Base-by-base conservation (phyloP, 1,140 invertebrate species). In the Pogonomyrmex californicus region DNA sequence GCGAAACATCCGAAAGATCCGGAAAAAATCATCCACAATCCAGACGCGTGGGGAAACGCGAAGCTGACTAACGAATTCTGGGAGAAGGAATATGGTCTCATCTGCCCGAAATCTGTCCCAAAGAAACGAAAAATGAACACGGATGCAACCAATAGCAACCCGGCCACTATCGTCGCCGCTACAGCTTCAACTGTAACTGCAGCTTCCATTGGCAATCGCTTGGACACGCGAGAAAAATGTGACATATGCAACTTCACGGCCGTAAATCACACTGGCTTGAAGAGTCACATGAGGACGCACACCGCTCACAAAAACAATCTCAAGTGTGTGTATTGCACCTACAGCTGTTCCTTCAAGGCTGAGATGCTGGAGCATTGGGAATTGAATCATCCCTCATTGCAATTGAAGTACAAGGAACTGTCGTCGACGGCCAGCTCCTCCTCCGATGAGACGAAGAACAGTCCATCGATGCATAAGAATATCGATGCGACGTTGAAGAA, bases 21-120 rank as follows among this genome's bases (percentile, higher is more conserved):
- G 0, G 94, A 93, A 23, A 92, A 88, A 10, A 78, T 94, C 0
- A 70, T 93, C 30, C 47, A 75, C 0, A 95, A 95, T 92, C 88
- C 92, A 4, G 63, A 77, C 0, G 86, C 76, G 0, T 75, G 78
- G 10, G 86, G 71, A 0, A 71, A 41, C 4, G 68, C 83, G 0
- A 92, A 94, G 38, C 75, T 95, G 12, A 93, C 85, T 0, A 89
- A 94, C 23, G 93, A 94, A 23, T 95, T 95, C 76, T 95, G 95
- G 95, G 87, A 89, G 14, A 92, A 92, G 0, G 95, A 95, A 23
- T 95, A 95, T 33, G 94, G 94, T 5, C 65, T 91, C 0, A 75
- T 0, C 82, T 87, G 0, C 91, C 88, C 0, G 92, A 92, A 14
- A 2, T 90, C 77, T 23, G 23, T 23, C 23, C 23, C 23, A 23